These are phyloP conservation scores for Donacobius atricapilla DNA, from an alignment of 2,113 vertebrate species.

Conservation along the genomic window DNA sequence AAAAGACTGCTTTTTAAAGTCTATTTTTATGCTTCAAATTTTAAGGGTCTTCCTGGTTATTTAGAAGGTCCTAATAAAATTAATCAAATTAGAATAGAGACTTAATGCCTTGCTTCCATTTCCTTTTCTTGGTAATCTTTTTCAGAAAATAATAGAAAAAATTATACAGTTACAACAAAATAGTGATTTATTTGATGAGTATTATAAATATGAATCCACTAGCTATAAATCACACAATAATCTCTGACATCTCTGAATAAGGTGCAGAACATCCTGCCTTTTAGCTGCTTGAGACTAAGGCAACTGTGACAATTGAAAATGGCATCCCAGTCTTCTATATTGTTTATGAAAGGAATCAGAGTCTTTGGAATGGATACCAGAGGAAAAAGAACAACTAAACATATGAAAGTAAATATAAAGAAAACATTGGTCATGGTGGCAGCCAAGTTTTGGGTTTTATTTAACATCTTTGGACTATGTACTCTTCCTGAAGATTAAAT, in stretches of 20 bases:
- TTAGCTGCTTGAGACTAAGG: not conserved
- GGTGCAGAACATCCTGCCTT: not conserved
- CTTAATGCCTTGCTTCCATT: not conserved
- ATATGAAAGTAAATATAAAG: not conserved
- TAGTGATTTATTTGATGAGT: not conserved
- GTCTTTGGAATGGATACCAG: not conserved
- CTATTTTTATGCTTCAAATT: not conserved
- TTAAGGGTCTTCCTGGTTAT: not conserved
- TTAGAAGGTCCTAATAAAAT: not conserved
- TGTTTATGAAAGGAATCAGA: not conserved
- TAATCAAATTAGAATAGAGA: not conserved
- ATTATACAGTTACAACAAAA: not conserved
- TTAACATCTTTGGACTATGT: not conserved
- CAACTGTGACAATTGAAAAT: not conserved
- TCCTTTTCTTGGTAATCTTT: not conserved
- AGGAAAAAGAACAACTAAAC: not conserved
- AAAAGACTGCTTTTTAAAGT: not conserved
- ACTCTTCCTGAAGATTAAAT: not conserved
- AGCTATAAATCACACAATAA: not conserved
- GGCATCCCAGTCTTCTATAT: not conserved
- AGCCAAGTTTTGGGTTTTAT: not conserved
- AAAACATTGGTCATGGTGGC: not conserved
- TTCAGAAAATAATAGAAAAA: not conserved
- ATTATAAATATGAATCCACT: not conserved
- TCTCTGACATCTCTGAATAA: not conserved